A percentile compares a stretch with the other conserved stretches of the same genome.
phyloP scores from a whole-genome alignment of 2,797 vertebrate species.

The Trachops cirrhosus region DNA sequence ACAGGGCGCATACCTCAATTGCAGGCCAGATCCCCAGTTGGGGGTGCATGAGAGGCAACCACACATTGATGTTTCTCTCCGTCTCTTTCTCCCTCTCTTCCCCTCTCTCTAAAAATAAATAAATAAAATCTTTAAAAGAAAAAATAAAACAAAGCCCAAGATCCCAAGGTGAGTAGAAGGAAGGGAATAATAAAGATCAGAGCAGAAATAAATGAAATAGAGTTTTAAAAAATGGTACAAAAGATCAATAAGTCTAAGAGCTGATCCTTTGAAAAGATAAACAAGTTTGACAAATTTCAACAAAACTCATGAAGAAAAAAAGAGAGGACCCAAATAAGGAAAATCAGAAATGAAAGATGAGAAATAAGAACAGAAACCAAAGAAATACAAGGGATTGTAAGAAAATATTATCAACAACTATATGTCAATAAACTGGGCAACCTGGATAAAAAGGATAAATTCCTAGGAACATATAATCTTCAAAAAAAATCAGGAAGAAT shows the following conservation, averaged over 20 bases:
- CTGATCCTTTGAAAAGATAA: not conserved
- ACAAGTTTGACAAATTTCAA: not conserved
- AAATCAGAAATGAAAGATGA: not conserved
- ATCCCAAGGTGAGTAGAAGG: no score
- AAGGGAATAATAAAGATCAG: no score
- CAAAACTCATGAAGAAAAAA: not conserved
- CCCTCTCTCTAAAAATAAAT: no score
- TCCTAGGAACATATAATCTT: not conserved
- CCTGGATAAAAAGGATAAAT: not conserved
- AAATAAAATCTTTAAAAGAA: no score
- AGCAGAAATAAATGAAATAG: not conserved
- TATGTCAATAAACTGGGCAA: not conserved
- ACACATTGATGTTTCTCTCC: no score
- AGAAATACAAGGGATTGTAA: not conserved
- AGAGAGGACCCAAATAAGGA: not conserved
- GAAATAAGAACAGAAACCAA: not conserved
- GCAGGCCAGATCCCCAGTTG: no score
- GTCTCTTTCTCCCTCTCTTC: no score
- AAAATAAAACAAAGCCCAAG: no score
- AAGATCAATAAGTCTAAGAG: not conserved
- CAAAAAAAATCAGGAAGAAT: not conserved
- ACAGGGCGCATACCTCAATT: no score
- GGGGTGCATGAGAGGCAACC: no score
- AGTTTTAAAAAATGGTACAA: not conserved
- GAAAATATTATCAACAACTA: not conserved